Percentiles rank a stretch among this genome's conserved stretches.
These are phyloP conservation scores for Aegypius monachus DNA, from an alignment of 2,113 vertebrate genomes.

Conservation along the genomic window DNA sequence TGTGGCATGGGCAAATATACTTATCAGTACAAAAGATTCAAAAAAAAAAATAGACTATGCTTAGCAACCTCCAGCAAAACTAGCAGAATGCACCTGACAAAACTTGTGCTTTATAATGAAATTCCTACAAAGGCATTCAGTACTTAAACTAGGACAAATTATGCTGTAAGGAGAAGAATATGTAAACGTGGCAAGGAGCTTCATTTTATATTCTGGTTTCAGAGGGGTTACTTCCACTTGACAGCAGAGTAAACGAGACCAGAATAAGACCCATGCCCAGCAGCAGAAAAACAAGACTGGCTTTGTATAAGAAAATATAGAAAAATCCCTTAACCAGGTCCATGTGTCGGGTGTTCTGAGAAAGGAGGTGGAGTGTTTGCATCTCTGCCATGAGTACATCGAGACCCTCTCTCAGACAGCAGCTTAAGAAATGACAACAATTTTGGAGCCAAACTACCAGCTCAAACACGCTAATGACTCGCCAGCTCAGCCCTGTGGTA, in stretches of 20 bases:
- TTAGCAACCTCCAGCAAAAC: conserved; percentile 36
- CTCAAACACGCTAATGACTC: not conserved
- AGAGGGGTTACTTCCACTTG: conserved; percentile 19
- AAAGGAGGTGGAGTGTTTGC: not conserved
- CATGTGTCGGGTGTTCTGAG: not conserved
- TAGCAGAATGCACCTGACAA: conserved; percentile 33
- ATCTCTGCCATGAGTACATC: not conserved
- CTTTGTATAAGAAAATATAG: not conserved
- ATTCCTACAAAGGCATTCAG: not conserved
- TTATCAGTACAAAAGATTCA: conserved; percentile 18
- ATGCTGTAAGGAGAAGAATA: conserved; percentile 54
- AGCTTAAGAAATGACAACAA: not conserved
- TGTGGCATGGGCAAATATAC: not conserved
- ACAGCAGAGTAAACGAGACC: not conserved
- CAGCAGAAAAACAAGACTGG: not conserved
- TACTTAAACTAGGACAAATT: conserved; percentile 50
- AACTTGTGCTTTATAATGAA: conserved; percentile 20
- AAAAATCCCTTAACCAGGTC: not conserved
- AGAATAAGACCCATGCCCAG: not conserved
- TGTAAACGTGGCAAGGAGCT: conserved; percentile 32
- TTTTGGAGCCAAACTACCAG: not conserved
- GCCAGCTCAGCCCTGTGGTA: not conserved
- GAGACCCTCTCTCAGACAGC: not conserved
- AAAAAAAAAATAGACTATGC: not conserved
- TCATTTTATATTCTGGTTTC: conserved; percentile 1